Evolutionary conservation across 1,140 invertebrate species (phyloP).

Genomic region (Phenacoccus solenopsis): DNA sequence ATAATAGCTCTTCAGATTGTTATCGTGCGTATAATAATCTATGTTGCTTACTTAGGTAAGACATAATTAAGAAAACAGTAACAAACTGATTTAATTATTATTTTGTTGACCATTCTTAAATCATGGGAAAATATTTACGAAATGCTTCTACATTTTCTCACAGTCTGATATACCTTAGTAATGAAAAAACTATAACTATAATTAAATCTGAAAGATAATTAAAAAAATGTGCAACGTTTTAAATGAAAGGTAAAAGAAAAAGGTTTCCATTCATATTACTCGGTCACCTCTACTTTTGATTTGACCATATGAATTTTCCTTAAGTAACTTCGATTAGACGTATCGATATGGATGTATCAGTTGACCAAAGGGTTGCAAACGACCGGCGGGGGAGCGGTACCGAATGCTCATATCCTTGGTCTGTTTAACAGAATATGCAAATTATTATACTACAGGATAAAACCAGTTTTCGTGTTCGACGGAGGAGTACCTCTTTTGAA

Average conservation of each 20-base stretch:
- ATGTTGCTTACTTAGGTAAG: neutral
- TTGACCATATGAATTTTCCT: constrained; percentile 26
- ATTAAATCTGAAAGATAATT: neutral
- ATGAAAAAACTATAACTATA: neutral
- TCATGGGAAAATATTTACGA: constrained; percentile 12
- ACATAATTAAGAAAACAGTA: constrained; percentile 10
- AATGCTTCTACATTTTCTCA: constrained; percentile 6
- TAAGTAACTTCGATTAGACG: constrained; percentile 50
- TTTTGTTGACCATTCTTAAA: constrained; percentile 16
- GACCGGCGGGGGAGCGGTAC: constrained; percentile 58
- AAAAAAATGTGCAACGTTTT: neutral
- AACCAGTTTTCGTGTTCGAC: constrained; percentile 99
- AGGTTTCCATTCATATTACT: neutral
- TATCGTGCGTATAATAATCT: neutral
- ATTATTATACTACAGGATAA: constrained; percentile 87
- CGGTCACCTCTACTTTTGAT: neutral
- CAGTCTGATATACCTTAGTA: neutral
- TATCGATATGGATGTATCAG: constrained; percentile 98
- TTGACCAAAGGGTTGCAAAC: constrained; percentile 89
- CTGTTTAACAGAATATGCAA: constrained; percentile 92
- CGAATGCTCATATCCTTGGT: constrained; percentile 85
- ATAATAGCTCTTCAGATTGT: neutral
- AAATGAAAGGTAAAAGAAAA: no score
- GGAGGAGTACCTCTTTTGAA: constrained; percentile 83
- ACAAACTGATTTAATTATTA: constrained; percentile 13